Conservation (phyloP, 2,797 vertebrate species). For the Argyrosomus regius region DNA sequence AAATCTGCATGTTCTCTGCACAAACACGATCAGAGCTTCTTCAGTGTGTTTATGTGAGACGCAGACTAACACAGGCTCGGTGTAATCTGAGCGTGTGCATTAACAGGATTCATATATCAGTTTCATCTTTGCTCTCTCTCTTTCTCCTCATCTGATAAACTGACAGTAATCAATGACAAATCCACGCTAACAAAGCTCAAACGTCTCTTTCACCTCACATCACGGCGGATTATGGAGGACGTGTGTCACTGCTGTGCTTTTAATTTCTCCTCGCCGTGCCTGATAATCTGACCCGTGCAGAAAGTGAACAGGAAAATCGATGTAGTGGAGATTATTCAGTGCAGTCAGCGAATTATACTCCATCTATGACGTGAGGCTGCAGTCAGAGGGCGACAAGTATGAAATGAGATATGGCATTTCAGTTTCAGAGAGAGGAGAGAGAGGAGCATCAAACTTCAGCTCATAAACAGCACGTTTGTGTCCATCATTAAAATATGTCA, state of each 20-base stretch:
- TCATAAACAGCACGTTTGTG: background rate
- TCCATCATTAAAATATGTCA: slow-evolving; percentile 5
- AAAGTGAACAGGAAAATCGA: slow-evolving; percentile 51
- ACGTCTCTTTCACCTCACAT: slow-evolving; percentile 51
- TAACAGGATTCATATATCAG: slow-evolving; percentile 48
- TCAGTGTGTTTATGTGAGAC: slow-evolving; percentile 23
- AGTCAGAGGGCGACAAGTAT: slow-evolving; percentile 3
- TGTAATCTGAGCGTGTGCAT: slow-evolving; percentile 40
- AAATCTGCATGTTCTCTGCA: background rate
- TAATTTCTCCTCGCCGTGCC: slow-evolving; percentile 64
- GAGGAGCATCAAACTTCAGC: background rate
- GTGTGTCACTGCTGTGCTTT: slow-evolving; percentile 66
- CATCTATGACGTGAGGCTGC: slow-evolving; percentile 10
- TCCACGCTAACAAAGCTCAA: slow-evolving; percentile 28
- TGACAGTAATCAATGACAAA: slow-evolving; percentile 66
- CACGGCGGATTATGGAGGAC: slow-evolving; percentile 68
- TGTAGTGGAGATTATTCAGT: slow-evolving; percentile 48
- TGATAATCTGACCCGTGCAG: slow-evolving; percentile 63
- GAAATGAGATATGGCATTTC: slow-evolving; percentile 19
- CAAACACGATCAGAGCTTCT: slow-evolving; percentile 30
- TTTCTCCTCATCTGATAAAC: slow-evolving; percentile 16
- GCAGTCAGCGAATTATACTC: slow-evolving; percentile 26
- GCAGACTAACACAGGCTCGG: slow-evolving; percentile 37
- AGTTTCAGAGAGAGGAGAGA: slow-evolving; percentile 2
- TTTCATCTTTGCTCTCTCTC: slow-evolving; percentile 29